Evolutionary conservation across 2,888 invertebrate species (phyloP).

Genomic region (Parnassius mnemosyne): DNA sequence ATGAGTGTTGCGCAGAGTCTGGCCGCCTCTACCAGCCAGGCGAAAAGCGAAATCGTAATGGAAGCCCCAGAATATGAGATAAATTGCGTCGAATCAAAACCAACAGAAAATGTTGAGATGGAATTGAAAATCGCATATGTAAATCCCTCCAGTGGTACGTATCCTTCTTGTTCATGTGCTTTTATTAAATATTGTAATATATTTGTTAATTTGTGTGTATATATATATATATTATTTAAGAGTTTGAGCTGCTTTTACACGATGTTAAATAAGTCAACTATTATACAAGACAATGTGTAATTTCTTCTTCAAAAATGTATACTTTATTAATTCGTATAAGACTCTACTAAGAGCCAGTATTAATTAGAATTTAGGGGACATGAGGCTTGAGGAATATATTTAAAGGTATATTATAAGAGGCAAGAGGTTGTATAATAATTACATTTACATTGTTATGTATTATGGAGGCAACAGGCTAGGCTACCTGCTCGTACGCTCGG

Average conservation of each 20-base stretch:
- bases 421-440: slow-evolving; percentile 70
- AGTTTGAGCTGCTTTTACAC: too few species aligned
- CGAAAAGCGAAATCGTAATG: slow-evolving; percentile 67
- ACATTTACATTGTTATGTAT: slow-evolving; percentile 54
- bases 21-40: slow-evolving; percentile 82
- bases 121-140: slow-evolving; percentile 83
- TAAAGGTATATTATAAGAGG: slow-evolving; percentile 51
- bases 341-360: slow-evolving; percentile 51
- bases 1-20: slow-evolving; percentile 85
- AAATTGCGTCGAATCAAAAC: slow-evolving; percentile 71
- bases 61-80: slow-evolving; percentile 72
- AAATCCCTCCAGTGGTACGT: slow-evolving; percentile 81
- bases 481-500: slow-evolving; percentile 69
- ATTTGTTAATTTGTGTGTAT: too few species aligned
- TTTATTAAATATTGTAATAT: too few species aligned
- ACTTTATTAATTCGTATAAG: slow-evolving; percentile 40
- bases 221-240: too few species aligned
- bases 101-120: slow-evolving; percentile 74
- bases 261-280: too few species aligned
- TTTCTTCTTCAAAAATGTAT: too few species aligned
- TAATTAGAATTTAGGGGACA: slow-evolving; percentile 47
- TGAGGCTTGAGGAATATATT: slow-evolving; percentile 56
- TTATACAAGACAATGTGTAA: too few species aligned
- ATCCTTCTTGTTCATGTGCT: slow-evolving; percentile 25
- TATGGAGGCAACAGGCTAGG: slow-evolving; percentile 36